Evolutionary conservation across 2,113 vertebrate species (phyloP), one percentile per base, ranked within the genome.

Genomic region (Melanostigma gelatinosum): DNA sequence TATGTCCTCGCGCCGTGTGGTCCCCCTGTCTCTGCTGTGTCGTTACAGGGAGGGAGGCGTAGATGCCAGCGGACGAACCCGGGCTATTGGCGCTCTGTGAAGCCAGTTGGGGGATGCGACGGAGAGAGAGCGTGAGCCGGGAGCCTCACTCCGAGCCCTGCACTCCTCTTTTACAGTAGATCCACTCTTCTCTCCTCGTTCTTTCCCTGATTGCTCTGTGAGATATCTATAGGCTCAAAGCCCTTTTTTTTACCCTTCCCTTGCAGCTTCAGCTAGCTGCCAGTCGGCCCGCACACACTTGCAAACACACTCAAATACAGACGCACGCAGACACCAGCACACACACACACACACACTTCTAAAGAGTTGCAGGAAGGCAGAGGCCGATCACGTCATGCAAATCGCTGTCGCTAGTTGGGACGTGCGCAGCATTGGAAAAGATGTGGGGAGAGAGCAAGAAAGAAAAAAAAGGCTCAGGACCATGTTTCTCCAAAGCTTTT

Each of bases 341-440:
- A 29, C 8, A 27, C 40, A 29, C 40, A 34, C 54, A 32, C 4
- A 36, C 42, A 24, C 72, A n/a, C 46, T 86, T 88, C 77, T 73
- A 84, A 91, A 83, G 78, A 88, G 85, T 88, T 77, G 87, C 83
- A 82, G 91, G 87, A 89, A 90, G 84, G 89, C 90, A 88, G 82
- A 77, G 87, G 87, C 76, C 83, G 78, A 88, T 90, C 89, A 85
- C 90, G 88, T 92, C 90, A 94, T 92, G 91, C 90, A 92, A 92
- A 92, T 91, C 80, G 36, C 87, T 85, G 89, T 89, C 73, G 79
- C 88, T 87, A 36, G 83, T 85, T 9, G 63, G 76, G 80, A 93
- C 85, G 90, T 91, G 92, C 54, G 0, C 36, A 20, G 91, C 87
- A 90, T 93, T 68, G 74, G 83, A 79, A 88, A 71, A 58, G 48